A percentile compares a stretch with the other conserved stretches of the same genome.
phyloP scores from a whole-genome alignment of 2,888 invertebrate species.

The Clanis bilineata region DNA sequence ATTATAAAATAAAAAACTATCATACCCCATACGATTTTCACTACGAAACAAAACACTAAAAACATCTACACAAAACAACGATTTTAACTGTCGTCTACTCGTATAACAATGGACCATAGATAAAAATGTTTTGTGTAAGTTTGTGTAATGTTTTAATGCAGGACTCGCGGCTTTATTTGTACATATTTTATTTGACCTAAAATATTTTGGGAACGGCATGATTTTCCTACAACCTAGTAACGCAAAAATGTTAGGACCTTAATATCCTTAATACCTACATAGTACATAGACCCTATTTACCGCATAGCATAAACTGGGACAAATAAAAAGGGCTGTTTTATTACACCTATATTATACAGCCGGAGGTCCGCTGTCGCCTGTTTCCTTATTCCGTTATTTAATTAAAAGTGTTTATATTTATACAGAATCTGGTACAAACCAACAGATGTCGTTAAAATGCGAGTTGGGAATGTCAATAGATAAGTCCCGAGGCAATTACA shows the following conservation, averaged over 20 bases:
- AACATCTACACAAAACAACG: too few relatives aligned
- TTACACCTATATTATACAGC: not conserved
- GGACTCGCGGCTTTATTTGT: too few relatives aligned
- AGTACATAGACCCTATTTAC: not conserved
- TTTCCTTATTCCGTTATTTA: constrained; percentile 3
- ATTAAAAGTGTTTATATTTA: not conserved
- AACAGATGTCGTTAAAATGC: constrained; percentile 6
- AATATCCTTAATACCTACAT: not conserved
- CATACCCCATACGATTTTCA: too few relatives aligned
- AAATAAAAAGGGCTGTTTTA: constrained; percentile 1
- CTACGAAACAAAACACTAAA: too few relatives aligned
- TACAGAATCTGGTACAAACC: not conserved
- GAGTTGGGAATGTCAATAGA: constrained; percentile 11
- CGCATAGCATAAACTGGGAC: not conserved
- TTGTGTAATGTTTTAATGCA: too few relatives aligned
- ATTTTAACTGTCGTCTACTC: too few relatives aligned
- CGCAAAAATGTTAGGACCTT: not conserved
- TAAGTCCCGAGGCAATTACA: constrained; percentile 12
- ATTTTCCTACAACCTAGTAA: not conserved
- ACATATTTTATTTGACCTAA: too few relatives aligned
- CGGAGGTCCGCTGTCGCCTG: constrained; percentile 1
- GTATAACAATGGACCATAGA: too few relatives aligned
- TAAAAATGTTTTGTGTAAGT: too few relatives aligned
- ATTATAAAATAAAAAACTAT: too few relatives aligned
- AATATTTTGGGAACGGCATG: not conserved